These are phyloP conservation scores for Acrobasis repandana DNA, from an alignment of 2,888 invertebrate species.

Conservation along the genomic window DNA sequence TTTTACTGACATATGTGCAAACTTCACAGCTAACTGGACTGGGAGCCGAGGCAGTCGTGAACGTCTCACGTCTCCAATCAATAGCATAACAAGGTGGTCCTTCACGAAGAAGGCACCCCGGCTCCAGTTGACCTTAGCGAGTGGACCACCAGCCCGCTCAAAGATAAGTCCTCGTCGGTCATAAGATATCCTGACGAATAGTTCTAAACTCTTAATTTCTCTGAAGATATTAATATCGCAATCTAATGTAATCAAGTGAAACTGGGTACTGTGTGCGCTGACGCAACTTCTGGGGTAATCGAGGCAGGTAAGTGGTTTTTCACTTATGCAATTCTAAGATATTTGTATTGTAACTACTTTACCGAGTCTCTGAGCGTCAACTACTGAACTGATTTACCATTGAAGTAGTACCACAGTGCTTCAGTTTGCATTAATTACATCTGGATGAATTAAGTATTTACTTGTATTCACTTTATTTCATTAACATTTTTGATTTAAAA, in stretches of 20 bases:
- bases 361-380: background rate
- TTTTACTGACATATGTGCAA: constrained; percentile 56
- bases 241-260: constrained; percentile 5
- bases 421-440: constrained; percentile 6
- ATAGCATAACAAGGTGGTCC: constrained; percentile 49
- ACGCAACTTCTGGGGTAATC: background rate
- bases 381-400: constrained; percentile 5
- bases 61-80: constrained; percentile 46
- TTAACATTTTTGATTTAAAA: too few relatives aligned
- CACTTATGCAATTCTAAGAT: background rate
- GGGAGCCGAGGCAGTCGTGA: constrained; percentile 53
- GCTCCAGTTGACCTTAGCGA: constrained; percentile 53
- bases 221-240: background rate
- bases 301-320: constrained; percentile 16
- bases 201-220: background rate
- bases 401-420: background rate
- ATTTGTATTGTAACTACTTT: background rate
- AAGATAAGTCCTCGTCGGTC: constrained; percentile 57
- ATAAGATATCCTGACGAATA: constrained; percentile 22
- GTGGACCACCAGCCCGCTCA: constrained; percentile 50
- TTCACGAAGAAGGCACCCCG: constrained; percentile 55
- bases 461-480: too few relatives aligned
- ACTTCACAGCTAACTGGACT: constrained; percentile 68
- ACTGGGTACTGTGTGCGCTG: constrained; percentile 3
- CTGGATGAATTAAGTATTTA: background rate